Evolutionary conservation across 2,888 invertebrate genomes (phyloP).

Genomic region (Acronicta alni): DNA sequence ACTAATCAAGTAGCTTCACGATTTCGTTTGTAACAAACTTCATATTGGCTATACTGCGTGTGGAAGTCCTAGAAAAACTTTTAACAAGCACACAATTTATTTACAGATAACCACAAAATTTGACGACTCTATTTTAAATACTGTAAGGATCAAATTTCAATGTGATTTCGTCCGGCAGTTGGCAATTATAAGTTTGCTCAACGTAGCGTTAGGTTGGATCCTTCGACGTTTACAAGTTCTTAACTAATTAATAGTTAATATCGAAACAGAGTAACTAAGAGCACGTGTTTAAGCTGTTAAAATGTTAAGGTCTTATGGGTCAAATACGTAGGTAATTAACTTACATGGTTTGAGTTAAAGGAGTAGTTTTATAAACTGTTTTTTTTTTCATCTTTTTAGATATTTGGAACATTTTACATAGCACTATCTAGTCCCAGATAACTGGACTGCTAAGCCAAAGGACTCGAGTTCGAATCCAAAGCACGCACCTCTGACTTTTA

Average conservation of each 20-base stretch:
- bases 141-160: neutral
- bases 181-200: slow-evolving; percentile 4
- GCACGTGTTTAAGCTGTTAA: slow-evolving; percentile 8
- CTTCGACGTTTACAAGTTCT: slow-evolving; percentile 6
- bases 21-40: slow-evolving; percentile 22
- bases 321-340: neutral
- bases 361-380: no score
- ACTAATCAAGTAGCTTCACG: slow-evolving; percentile 11
- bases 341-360: no score
- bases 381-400: no score
- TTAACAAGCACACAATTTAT: slow-evolving; percentile 3
- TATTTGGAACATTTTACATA: no score
- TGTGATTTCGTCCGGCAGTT: neutral
- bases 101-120: neutral
- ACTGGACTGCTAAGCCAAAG: no score
- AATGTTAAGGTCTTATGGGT: neutral
- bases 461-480: no score
- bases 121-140: neutral
- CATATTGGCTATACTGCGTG: slow-evolving; percentile 5
- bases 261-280: slow-evolving; percentile 5
- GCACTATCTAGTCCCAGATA: no score
- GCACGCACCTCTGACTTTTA: no score
- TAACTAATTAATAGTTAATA: slow-evolving; percentile 30
- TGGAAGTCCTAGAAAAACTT: slow-evolving; percentile 1
- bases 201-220: slow-evolving; percentile 4